phyloP scores from a whole-genome alignment of 2,113 vertebrate species.

The Anas platyrhynchos region DNA sequence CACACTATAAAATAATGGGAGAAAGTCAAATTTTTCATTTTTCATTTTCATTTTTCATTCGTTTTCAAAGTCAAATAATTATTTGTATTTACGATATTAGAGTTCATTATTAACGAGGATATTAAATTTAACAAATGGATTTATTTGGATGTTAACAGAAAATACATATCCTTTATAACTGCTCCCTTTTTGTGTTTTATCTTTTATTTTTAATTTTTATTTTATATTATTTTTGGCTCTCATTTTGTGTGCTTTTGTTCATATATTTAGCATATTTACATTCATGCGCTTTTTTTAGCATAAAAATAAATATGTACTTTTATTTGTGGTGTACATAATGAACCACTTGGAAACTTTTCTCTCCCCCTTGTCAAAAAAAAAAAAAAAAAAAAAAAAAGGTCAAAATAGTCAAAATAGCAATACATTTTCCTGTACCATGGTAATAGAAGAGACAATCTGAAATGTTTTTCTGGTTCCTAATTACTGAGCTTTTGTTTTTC shows the following conservation, averaged over 20 bases:
- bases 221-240: background rate
- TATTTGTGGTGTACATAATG: too few relatives aligned
- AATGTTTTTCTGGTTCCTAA: background rate
- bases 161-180: background rate
- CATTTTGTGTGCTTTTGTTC: background rate
- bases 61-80: background rate
- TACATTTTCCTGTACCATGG: fast-evolving
- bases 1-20: background rate
- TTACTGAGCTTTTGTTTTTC: background rate
- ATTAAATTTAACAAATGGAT: background rate
- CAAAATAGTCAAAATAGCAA: background rate
- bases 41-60: too few relatives aligned
- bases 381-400: background rate
- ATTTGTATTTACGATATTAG: background rate
- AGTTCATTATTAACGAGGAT: background rate
- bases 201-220: background rate
- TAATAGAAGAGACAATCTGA: background rate
- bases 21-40: background rate
- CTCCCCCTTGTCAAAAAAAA: background rate
- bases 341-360: background rate
- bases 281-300: too few relatives aligned
- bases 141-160: background rate
- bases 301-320: too few relatives aligned
- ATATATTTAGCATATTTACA: background rate
- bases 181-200: background rate